Base-by-base conservation (phyloP, 2,113 vertebrate species). In the Ictidomys tridecemlineatus region DNA sequence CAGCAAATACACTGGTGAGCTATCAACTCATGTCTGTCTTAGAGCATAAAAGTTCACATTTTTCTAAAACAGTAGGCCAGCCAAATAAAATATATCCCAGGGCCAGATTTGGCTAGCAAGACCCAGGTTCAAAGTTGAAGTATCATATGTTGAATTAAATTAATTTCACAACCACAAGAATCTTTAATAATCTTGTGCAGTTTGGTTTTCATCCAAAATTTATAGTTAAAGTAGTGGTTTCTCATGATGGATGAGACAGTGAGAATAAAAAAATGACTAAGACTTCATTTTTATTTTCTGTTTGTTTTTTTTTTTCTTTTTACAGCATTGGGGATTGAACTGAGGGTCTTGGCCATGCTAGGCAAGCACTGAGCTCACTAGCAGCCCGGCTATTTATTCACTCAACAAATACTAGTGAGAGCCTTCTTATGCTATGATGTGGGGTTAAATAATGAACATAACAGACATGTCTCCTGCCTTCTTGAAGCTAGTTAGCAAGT, bases 41-140 rank as follows among this genome's bases (percentile, higher is more conserved):
- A 51, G 92, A 45, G 74, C 63, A 89, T 83, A 48, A 96, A 86
- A 72, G 58, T 76, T 95, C 91, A 89, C 86, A 56, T 93, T 86
- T 97, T 97, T 96, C 65, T 74, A 77, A 89, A 95, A 90, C 28
- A 86, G 17, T n/a, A 8, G 2, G 61, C 4, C 63, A 45, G 96
- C 93, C 93, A 97, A 97, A 96, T 73, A 96, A 96, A 97, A 97
- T 70, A 94, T 28, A 92, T 80, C 32, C 45, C 51, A 73, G 72
- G 42, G 89, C 93, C 93, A 97, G 65, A 89, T 69, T 96, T 77
- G 85, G 72, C 80, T 80, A 90, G 65, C 48, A 97, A 93, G 76
- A 63, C 58, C 26, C 61, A 28, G 45, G 61, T 87, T 97, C 90
- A 97, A 93, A 96, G 61, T 82, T 89, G 69, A 97, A 72, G 53